phyloP scores from a whole-genome alignment of 2,888 invertebrate genomes.

The Leptopilina syphax region DNA sequence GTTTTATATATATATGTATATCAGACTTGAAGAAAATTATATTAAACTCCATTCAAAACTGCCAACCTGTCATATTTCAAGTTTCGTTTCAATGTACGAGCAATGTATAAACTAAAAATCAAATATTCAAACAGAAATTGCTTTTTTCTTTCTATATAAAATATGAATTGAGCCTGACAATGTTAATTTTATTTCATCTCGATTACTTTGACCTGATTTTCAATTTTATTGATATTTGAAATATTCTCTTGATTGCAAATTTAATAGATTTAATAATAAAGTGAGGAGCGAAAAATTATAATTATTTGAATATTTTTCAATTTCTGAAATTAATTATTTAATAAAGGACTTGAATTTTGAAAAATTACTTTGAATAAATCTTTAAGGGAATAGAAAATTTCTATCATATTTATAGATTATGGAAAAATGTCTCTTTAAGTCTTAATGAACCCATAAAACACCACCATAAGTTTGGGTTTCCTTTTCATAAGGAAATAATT shows the following conservation, averaged over 20 bases:
- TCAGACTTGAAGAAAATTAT: background rate
- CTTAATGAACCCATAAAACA: no score
- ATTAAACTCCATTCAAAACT: background rate
- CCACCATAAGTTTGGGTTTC: no score
- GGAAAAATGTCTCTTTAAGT: no score
- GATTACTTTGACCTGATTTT: background rate
- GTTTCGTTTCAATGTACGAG: background rate
- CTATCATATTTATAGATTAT: no score
- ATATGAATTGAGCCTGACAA: background rate
- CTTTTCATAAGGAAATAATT: no score
- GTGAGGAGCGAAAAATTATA: background rate
- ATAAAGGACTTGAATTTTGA: no score
- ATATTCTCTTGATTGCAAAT: background rate
- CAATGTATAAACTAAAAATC: background rate
- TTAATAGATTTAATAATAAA: background rate
- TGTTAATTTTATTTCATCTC: slow-evolving; percentile 8
- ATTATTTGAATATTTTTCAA: background rate
- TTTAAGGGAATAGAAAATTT: no score
- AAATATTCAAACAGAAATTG: background rate
- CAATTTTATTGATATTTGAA: background rate
- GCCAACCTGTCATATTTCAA: background rate
- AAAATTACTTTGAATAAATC: no score
- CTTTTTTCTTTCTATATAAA: background rate
- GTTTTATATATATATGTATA: background rate
- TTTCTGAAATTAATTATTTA: no score